Conservation (phyloP, 2,888 invertebrate genomes). For the Alloscopus bannaensis region DNA sequence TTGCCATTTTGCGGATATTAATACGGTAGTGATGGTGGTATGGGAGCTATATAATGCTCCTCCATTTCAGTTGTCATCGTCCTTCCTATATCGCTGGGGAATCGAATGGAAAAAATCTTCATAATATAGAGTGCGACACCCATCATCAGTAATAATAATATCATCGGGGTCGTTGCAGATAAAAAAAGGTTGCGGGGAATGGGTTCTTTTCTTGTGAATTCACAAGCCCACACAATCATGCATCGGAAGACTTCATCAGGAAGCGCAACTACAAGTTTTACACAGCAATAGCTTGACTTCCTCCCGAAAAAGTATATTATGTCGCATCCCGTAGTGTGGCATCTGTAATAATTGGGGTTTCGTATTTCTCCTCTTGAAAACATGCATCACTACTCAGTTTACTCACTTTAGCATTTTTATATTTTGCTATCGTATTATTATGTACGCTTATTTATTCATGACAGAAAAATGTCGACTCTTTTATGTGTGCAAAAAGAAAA, state of each 20-base stretch:
- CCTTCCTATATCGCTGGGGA: neutral
- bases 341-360: slow-evolving; percentile 23
- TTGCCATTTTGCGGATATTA: slow-evolving; percentile 14
- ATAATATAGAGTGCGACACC: neutral
- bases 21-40: neutral
- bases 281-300: too few species aligned
- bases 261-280: too few species aligned
- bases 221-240: slow-evolving; percentile 1
- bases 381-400: too few species aligned
- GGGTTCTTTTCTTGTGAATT: too few species aligned
- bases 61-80: slow-evolving; percentile 3
- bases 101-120: neutral
- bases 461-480: slow-evolving; percentile 1
- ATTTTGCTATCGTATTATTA: too few species aligned
- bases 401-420: too few species aligned
- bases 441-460: slow-evolving; percentile 25
- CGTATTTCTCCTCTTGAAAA: slow-evolving; percentile 19
- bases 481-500: neutral
- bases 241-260: too few species aligned
- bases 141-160: slow-evolving; percentile 17
- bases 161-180: slow-evolving; percentile 17
- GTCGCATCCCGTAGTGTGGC: too few species aligned
- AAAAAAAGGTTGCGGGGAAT: slow-evolving; percentile 3
- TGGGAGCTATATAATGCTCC: too few species aligned
- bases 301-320: too few species aligned